Evolutionary conservation across 2,797 vertebrate species (phyloP), one percentile per base, ranked within the genome.

Genomic region (Dromococcyx pavoninus): DNA sequence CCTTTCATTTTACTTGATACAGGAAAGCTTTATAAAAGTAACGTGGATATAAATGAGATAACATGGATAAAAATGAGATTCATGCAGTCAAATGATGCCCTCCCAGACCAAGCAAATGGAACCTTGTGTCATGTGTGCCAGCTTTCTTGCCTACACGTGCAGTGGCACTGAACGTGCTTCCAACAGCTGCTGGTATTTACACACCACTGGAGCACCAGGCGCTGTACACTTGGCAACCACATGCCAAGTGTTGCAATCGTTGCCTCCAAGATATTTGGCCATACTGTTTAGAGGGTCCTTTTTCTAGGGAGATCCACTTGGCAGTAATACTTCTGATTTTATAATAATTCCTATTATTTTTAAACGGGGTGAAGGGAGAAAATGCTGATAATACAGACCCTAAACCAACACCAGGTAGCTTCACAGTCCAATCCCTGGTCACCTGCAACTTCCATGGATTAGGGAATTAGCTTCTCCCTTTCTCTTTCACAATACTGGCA

Each of bases 61-160:
- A 28, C 28, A 5, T 0, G 51, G 86, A 13, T 37, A 61, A 85
- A 82, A 89, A 67, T 9, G 64, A 86, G 71, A 28, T 39, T 25
- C 3, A 0, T 3, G 41, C 24, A 56, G 19, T 10, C 1, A 19
- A 71, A 27, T 0, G 6, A 25, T 16, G 51, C n/a, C 30, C 18
- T 65, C 24, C 30, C 73, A 48, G 65, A 0, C 0, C 4, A 28
- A 23, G 14, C 5, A 5, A 33, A 11, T 0, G 53, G 21, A 21
- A 4, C 4, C 18, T 41, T 3, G 16, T 10, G 53, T 14, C 2
- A 9, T 27, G 2, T 0, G 27, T 61, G 25, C 9, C 62, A 53
- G 54, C 44, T 33, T 60, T 16, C 21, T 10, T 3, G 48, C 48
- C 27, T 57, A 3, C 2, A 14, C 48, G 9, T 5, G 1, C 23